A percentile compares a stretch with the other conserved stretches of the same genome.
Evolutionary conservation across 2,888 invertebrate genomes (phyloP).

Genomic region (Xestia c-nigrum): DNA sequence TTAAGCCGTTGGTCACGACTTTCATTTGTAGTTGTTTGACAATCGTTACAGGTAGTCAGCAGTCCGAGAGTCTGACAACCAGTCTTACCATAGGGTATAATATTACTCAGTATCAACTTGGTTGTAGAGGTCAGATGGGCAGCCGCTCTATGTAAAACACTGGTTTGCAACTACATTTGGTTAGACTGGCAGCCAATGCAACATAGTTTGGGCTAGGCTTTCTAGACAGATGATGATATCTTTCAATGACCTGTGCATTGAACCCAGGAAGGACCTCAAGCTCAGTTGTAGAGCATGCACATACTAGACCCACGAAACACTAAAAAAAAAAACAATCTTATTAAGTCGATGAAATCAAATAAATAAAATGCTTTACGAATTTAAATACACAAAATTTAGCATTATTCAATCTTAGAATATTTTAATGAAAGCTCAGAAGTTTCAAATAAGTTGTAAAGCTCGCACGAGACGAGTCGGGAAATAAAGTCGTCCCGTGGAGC

Average conservation of each 20-base stretch:
- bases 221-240: neutral
- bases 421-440: neutral
- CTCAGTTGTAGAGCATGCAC: neutral
- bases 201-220: neutral
- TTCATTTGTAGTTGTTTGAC: neutral
- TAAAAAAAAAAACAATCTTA: neutral
- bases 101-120: neutral
- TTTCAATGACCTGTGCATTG: neutral
- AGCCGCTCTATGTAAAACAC: neutral
- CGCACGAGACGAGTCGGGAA: constrained; percentile 7
- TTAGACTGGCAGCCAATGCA: neutral
- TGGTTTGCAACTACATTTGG: neutral
- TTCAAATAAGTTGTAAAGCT: constrained; percentile 23
- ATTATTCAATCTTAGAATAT: constrained; percentile 9
- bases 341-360: neutral
- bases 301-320: neutral
- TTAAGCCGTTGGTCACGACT: neutral
- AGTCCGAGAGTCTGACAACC: neutral
- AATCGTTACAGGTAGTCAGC: neutral
- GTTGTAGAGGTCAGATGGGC: too few species aligned
- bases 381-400: neutral
- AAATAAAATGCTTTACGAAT: neutral
- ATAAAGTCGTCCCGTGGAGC: constrained; percentile 19
- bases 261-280: neutral
- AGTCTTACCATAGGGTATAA: too few species aligned